Percentiles rank a stretch among this genome's conserved stretches.
Conservation (phyloP, 1,140 invertebrate species). For the Danaus melanippus region DNA sequence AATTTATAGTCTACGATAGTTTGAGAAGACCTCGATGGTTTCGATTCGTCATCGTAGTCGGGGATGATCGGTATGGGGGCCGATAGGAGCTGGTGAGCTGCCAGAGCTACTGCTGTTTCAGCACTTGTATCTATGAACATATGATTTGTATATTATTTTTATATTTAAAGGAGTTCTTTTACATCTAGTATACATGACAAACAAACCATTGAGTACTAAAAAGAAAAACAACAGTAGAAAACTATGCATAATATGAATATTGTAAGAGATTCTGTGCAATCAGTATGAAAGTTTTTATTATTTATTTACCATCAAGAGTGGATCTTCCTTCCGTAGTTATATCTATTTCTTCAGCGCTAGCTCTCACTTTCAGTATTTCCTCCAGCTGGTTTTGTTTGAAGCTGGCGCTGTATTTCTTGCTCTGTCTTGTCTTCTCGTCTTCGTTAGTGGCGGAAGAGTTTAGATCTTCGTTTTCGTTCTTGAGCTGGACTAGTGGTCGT, state of each 20-base stretch:
- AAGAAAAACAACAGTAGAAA: too few species aligned
- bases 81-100: conserved; percentile 59
- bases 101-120: conserved; percentile 65
- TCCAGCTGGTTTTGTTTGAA: conserved; percentile 58
- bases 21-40: conserved; percentile 31
- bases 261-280: too few species aligned
- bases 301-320: conserved; percentile 37
- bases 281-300: too few species aligned
- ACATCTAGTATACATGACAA: too few species aligned
- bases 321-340: conserved; percentile 35
- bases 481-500: conserved; percentile 42
- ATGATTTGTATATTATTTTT: not conserved
- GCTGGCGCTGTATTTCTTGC: conserved; percentile 60
- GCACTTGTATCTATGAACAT: conserved; percentile 41
- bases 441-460: conserved; percentile 57
- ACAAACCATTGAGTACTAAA: too few species aligned
- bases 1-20: conserved; percentile 44
- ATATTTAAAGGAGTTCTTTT: not conserved
- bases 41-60: conserved; percentile 47
- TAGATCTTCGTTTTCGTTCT: conserved; percentile 42
- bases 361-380: conserved; percentile 34
- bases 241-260: too few species aligned
- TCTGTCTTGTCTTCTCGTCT: conserved; percentile 58
- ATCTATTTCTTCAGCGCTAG: conserved; percentile 30
- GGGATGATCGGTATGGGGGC: conserved; percentile 58